Evolutionary conservation across 1,140 invertebrate species (phyloP).

Genomic region (Aphidius gifuensis): DNA sequence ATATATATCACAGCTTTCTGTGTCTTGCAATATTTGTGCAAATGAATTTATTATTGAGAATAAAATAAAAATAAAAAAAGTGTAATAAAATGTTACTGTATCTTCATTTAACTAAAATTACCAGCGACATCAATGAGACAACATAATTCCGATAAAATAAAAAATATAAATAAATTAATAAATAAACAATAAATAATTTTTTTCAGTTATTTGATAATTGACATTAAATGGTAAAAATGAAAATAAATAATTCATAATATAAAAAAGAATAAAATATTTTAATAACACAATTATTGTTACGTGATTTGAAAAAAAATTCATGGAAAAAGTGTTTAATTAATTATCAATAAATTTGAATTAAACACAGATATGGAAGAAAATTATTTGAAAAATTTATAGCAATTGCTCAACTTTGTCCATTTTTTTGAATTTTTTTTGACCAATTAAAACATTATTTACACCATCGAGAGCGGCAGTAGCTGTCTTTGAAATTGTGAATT

Average conservation of each 20-base stretch:
- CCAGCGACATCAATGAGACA: constrained; percentile 11
- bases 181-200: too few relatives aligned
- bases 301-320: not conserved
- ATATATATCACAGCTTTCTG: not conserved
- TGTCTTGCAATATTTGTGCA: too few relatives aligned
- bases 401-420: too few relatives aligned
- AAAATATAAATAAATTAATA: not conserved
- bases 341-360: too few relatives aligned
- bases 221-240: not conserved
- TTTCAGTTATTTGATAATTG: not conserved
- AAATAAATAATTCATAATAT: not conserved
- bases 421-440: too few relatives aligned
- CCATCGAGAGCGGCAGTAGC: too few relatives aligned
- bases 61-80: not conserved
- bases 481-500: too few relatives aligned
- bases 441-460: too few relatives aligned
- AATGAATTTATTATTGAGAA: not conserved
- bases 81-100: constrained; percentile 11
- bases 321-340: too few relatives aligned
- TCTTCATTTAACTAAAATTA: constrained; percentile 8
- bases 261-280: not conserved
- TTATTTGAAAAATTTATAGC: too few relatives aligned
- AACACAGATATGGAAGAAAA: not conserved
- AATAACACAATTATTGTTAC: too few relatives aligned
- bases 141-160: constrained; percentile 8